Evolutionary conservation across 2,888 invertebrate genomes (phyloP), one percentile per base, ranked within the genome.

Genomic region (Callyntrura sp.): DNA sequence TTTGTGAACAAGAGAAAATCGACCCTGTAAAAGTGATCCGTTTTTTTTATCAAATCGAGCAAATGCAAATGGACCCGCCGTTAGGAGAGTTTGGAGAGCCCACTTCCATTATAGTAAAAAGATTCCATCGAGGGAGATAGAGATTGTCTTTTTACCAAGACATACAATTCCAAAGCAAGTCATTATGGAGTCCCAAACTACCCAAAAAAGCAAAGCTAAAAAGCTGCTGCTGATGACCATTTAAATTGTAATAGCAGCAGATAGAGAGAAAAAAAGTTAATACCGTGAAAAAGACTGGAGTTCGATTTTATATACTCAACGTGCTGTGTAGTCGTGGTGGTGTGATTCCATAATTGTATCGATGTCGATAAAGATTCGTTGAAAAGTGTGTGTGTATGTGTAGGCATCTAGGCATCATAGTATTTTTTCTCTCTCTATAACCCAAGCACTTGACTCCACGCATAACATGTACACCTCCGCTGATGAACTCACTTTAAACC

Each of bases 31-130:
- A 60, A 12, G 84, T 89, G 90, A 90, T 91, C 91, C 92, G 91
- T 90, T 91, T 92, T 91, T 92, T 92, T 91, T 82, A 92, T 91
- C 90, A 91, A 90, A 92, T 92, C 79, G 85, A 91, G 85, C 90
- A 91, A 92, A 91, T 92, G 91, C 92, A 92, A 92, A 92, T 92
- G 90, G 90, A 90, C 91, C 85, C 91, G 87, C 91, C 91, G 87
- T 60, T 35, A 1, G 25, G 2, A 17, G 20, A 73, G 73, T 2
- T 5, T 20, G 73, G 14, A 45, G 45, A 82, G 51, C 82, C 85
- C 76, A 88, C 79, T 62, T 84, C 62, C 91, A 91, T 90, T 91
- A 91, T 87, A 91, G 90, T 91, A 92, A 92, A 76, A 70, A 57
- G 90, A 91, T 91, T 84, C 73, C 35, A 82, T 65, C 51, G 76